Conservation (phyloP, 2,797 vertebrate species). For the Characodon lateralis region DNA sequence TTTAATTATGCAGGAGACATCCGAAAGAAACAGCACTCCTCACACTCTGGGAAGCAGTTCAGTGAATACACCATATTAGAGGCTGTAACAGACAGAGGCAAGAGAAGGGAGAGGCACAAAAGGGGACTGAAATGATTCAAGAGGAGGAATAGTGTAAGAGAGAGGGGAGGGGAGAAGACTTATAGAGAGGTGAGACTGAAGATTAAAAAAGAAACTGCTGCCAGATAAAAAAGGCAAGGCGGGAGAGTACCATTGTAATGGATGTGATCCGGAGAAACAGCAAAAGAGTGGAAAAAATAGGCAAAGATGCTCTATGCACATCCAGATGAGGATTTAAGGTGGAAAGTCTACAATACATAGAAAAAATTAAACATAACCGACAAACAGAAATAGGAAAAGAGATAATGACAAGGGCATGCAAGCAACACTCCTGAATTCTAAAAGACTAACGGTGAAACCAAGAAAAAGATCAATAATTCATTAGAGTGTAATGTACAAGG, state of each 20-base stretch:
- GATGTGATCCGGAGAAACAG: slow-evolving; percentile 25
- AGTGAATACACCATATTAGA: slow-evolving; percentile 78
- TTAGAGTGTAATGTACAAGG: slow-evolving; percentile 72
- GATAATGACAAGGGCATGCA: slow-evolving; percentile 22
- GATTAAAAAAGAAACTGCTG: slow-evolving; percentile 61
- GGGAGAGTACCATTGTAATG: slow-evolving; percentile 33
- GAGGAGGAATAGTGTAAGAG: slow-evolving; percentile 40
- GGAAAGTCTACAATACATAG: slow-evolving; percentile 8
- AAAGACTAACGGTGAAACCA: slow-evolving; percentile 68
- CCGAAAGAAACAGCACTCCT: slow-evolving; percentile 82
- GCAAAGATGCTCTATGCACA: slow-evolving; percentile 20
- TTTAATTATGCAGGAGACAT: slow-evolving; percentile 88
- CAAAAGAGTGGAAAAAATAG: slow-evolving; percentile 4
- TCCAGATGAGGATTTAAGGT: slow-evolving; percentile 25
- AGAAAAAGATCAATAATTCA: slow-evolving; percentile 83
- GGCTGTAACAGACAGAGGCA: slow-evolving; percentile 63
- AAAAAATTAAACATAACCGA: neutral
- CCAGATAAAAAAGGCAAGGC: slow-evolving; percentile 18
- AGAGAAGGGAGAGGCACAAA: slow-evolving; percentile 37
- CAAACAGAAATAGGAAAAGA: slow-evolving; percentile 11
- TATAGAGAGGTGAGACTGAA: slow-evolving; percentile 53
- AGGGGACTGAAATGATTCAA: slow-evolving; percentile 55
- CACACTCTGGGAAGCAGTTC: slow-evolving; percentile 78
- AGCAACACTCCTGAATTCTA: slow-evolving; percentile 54
- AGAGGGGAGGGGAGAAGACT: slow-evolving; percentile 20